Base-by-base conservation (phyloP, 2,797 vertebrate genomes). In the Rachycentron canadum region DNA sequence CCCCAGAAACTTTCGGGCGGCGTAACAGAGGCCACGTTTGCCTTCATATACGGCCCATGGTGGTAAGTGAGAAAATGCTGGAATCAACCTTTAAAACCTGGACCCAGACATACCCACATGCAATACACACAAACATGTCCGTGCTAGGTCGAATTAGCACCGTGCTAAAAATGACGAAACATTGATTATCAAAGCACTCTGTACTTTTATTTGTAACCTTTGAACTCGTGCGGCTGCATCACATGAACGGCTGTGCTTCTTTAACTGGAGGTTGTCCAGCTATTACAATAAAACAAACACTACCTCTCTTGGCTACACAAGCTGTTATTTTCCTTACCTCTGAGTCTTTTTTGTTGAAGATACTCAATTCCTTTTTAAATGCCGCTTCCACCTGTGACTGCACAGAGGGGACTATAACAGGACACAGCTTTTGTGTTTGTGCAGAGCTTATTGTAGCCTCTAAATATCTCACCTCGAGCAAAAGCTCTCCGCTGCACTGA, bases 271-370 rank as follows among this genome's bases (percentile, higher is more conserved):
- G 17, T n/a, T 12, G 21, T 76, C 76, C 69, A 83, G 23, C 32
- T 36, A 32, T 76, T 47, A 59, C 21, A 62, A 67, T 23, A 56
- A 23, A 58, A n/a, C 25, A 53, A 26, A 47, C 34, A 43, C 3
- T 5, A 60, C 52, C 78, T 78, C 80, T 78, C 80, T 81, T 32
- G 0, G 58, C 58, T 23, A 4, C 55, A 49, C 76, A 81, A 73
- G 38, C 38, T 52, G 73, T 66, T 74, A 53, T 74, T 87, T 85
- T 81, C 73, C 69, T 79, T 40, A 12, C 25, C 55, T 81, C 79
- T 14, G 30, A 34, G 49, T 75, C 85, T 86, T 83, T 58, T 59
- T 52, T 47, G 58, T 56, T 78, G 69, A 73, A 82, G 86, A 85
- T 85, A 71, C 69, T 71, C 53, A 5, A 26, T 32, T 67, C 47